Evolutionary conservation across 35 echinoderm and acorn worm genomes (phyloP).

Genomic region (Lytechinus variegatus): DNA sequence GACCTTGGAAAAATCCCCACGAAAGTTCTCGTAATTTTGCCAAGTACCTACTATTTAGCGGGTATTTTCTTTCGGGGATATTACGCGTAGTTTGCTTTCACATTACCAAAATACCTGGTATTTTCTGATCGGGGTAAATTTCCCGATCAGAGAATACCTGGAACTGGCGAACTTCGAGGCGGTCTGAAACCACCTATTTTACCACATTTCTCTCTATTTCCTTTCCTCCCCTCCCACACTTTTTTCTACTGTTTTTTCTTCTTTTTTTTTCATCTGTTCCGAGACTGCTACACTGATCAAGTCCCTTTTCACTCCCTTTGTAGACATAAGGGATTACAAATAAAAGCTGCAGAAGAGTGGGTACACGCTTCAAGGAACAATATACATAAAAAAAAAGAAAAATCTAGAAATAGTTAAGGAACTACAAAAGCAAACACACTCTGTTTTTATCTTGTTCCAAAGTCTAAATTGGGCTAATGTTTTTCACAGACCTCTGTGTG

Average conservation of each 20-base stretch:
- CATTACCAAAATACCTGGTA: too few relatives aligned
- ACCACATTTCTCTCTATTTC: not conserved
- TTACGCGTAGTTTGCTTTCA: too few relatives aligned
- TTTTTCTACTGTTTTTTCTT: not conserved
- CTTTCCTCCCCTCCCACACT: too few relatives aligned
- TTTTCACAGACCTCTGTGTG: not conserved
- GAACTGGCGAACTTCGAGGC: too few relatives aligned
- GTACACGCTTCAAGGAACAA: not conserved
- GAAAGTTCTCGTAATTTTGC: too few relatives aligned
- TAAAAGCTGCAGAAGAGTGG: not conserved
- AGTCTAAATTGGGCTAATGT: constrained; percentile 3
- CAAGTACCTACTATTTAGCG: too few relatives aligned
- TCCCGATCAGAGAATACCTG: too few relatives aligned
- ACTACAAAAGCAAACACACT: not conserved
- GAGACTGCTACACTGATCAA: not conserved
- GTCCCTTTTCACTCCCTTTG: not conserved
- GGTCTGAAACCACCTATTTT: too few relatives aligned
- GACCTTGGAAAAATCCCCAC: too few relatives aligned
- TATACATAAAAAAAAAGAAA: not conserved
- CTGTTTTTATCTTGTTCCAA: not conserved
- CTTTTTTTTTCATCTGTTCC: not conserved
- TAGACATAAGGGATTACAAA: not conserved
- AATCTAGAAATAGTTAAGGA: constrained; percentile 5
- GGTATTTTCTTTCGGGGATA: too few relatives aligned
- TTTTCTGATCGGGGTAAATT: too few relatives aligned